phyloP scores from a whole-genome alignment of 2,888 invertebrate species.

The Trypoxylon attenuatum region DNA sequence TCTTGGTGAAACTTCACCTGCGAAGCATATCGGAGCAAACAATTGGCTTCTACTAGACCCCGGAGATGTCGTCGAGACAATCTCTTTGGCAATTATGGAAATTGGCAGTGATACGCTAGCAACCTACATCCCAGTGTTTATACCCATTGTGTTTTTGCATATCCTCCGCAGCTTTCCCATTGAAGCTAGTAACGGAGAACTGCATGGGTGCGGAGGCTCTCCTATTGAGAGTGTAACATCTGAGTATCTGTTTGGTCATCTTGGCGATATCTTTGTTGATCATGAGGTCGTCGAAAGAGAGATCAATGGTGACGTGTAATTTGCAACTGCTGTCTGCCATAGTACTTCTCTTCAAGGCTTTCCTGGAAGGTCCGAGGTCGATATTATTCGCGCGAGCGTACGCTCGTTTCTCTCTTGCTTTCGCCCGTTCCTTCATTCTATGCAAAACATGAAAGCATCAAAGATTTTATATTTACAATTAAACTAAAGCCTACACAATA shows the following conservation, averaged over 20 bases:
- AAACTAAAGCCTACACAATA: not conserved
- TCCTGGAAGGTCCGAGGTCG: conserved; percentile 86
- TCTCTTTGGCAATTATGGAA: not conserved
- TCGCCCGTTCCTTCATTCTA: conserved; percentile 81
- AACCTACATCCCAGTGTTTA: conserved; percentile 92
- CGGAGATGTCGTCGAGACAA: too few species aligned
- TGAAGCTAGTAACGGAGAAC: conserved; percentile 88
- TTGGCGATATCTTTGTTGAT: conserved; percentile 90
- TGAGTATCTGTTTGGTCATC: conserved; percentile 91
- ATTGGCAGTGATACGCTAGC: not conserved
- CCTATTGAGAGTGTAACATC: conserved; percentile 94
- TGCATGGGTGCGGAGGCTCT: conserved; percentile 87
- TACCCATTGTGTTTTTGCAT: conserved; percentile 91
- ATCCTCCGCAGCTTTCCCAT: conserved; percentile 83
- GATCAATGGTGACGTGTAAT: conserved; percentile 87
- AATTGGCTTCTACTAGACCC: not conserved
- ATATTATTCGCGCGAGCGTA: conserved; percentile 84
- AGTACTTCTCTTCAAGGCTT: conserved; percentile 84
- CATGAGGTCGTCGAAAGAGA: conserved; percentile 95
- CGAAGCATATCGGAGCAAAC: conserved; percentile 36
- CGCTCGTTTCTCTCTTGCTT: conserved; percentile 82
- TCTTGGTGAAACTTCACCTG: conserved; percentile 83
- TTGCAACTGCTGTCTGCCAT: conserved; percentile 82
- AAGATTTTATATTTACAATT: not conserved
- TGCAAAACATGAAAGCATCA: conserved; percentile 27